Base-by-base conservation (phyloP, 2,888 invertebrate species). In the Venustoraphidia nigricollis region DNA sequence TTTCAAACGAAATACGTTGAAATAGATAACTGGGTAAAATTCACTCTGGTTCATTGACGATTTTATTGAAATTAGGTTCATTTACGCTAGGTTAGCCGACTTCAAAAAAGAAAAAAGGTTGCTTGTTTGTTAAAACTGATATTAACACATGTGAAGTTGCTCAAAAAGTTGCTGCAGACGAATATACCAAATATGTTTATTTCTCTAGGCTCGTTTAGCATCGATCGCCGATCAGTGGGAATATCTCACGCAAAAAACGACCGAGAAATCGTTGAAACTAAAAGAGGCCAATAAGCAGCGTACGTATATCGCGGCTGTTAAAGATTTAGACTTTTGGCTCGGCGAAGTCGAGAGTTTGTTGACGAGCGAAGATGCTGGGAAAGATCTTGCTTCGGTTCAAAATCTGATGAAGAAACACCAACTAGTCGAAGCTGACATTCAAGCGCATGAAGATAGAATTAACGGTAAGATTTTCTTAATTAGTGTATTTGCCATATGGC, bases 321-420 rank as follows among this genome's bases (percentile, higher is more conserved):
- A 99, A 70, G 98, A 98, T 71, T 79, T 98, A 55, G 98, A 99
- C 72, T 98, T 99, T 73, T 98, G 98, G 98, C 81, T 99, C 49
- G 97, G 97, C 58, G 97, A 98, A 77, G 95, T 96, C 52, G 96
- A 96, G 64, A 92, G 92, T 65, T 72, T 97, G 53, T 68, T 97
- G 57, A 92, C 92, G 3, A 92, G 91, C 35, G 96, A 97, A 65
- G 97, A 97, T 70, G 88, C 93, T 43, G 97, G 97, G 53, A 97
- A 96, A 67, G 98, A 98, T 71, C 74, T 98, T 56, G 93, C 95
- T 2, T 94, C 95, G 0, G 97, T 97, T 34, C 97, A 98, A 73
- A 97, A 98, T 69, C 76, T 99, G 55, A 91, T 96, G 80, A 95
- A 96, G 75, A 94, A 95, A 62, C 97, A 97, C 67, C 95, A 96